phyloP scores from a whole-genome alignment of 2,113 vertebrate species.

The Leptocoma aspasia region DNA sequence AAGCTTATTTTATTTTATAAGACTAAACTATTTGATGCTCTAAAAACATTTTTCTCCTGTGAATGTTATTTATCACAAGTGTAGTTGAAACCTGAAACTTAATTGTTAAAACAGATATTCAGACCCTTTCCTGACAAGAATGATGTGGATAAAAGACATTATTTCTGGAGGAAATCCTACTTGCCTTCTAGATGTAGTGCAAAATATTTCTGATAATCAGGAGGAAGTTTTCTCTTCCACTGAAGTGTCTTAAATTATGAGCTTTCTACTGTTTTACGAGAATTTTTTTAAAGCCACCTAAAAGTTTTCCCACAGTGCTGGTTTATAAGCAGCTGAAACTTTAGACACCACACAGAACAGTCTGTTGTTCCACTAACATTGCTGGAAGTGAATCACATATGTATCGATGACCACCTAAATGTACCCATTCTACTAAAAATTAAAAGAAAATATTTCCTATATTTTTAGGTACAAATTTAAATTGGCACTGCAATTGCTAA shows the following conservation, averaged over 20 bases:
- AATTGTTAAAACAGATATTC: neutral
- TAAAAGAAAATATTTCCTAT: neutral
- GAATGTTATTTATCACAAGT: neutral
- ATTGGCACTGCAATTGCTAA: neutral
- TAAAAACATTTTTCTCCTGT: constrained; percentile 6
- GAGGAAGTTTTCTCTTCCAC: neutral
- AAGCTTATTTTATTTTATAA: constrained; percentile 2
- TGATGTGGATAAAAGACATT: neutral
- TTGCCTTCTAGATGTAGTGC: neutral
- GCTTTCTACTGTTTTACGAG: neutral
- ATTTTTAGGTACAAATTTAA: neutral
- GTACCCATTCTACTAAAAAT: neutral
- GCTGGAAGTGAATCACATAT: neutral
- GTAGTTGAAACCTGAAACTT: neutral
- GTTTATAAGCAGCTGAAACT: constrained; percentile 25
- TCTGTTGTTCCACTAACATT: neutral
- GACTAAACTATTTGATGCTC: neutral
- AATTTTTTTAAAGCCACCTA: neutral
- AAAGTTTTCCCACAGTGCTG: constrained; percentile 9
- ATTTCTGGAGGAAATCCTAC: neutral
- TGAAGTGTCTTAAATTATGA: neutral
- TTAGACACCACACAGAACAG: neutral
- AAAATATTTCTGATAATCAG: neutral
- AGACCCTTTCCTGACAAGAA: neutral
- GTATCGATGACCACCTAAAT: neutral